phyloP scores from a whole-genome alignment of 2,797 vertebrate genomes.

The Pseudomugil gertrudae region DNA sequence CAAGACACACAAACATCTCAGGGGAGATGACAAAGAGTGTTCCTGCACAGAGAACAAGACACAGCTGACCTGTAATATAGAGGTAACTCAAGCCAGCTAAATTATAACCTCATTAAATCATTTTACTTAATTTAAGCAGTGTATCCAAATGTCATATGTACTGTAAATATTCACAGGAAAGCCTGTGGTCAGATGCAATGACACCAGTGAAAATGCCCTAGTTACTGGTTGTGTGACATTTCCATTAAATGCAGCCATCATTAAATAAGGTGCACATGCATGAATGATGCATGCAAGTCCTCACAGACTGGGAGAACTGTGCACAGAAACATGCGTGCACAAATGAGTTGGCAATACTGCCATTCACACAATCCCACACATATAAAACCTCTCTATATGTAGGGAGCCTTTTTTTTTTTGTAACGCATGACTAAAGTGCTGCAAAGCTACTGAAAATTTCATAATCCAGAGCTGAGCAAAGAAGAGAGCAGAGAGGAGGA shows the following conservation, averaged over 20 bases:
- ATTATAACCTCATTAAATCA: conserved; percentile 26
- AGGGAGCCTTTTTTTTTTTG: conserved; percentile 53
- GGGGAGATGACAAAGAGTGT: not conserved
- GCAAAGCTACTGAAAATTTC: conserved; percentile 85
- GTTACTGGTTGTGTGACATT: conserved; percentile 41
- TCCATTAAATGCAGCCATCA: conserved; percentile 29
- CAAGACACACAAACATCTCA: conserved; percentile 19
- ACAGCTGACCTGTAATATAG: conserved; percentile 14
- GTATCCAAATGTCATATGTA: conserved; percentile 12
- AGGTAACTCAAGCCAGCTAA: conserved; percentile 20
- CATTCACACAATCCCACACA: conserved; percentile 26
- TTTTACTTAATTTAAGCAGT: conserved; percentile 27
- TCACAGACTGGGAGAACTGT: conserved; percentile 14
- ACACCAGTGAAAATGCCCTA: conserved; percentile 43
- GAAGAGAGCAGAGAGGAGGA: conserved; percentile 45
- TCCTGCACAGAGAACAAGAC: conserved; percentile 10
- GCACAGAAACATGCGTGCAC: conserved; percentile 31
- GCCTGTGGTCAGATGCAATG: conserved; percentile 18
- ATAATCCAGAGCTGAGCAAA: conserved; percentile 72
- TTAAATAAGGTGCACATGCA: conserved; percentile 18
- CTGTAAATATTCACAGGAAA: conserved; percentile 33
- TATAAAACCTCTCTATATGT: conserved; percentile 46
- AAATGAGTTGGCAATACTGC: conserved; percentile 13
- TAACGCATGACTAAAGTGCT: conserved; percentile 79
- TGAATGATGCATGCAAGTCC: conserved; percentile 9